Evolutionary conservation across 1,140 invertebrate species (phyloP).

Genomic region (Globodera ellingtonae): DNA sequence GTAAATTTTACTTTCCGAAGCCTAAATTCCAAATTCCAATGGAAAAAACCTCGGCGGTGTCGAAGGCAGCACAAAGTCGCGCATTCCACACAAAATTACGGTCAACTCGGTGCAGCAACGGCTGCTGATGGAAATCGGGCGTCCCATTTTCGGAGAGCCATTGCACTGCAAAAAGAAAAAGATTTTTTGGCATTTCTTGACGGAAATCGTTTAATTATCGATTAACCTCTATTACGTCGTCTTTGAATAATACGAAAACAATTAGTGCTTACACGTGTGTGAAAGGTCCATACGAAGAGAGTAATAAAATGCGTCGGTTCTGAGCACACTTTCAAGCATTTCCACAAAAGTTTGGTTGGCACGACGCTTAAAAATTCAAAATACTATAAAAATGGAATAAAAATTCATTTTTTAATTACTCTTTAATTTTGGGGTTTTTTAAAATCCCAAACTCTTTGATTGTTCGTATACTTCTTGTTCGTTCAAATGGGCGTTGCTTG

Average conservation of each 20-base stretch:
- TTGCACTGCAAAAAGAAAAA: not conserved
- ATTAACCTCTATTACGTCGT: too few relatives aligned
- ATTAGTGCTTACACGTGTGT: conserved; percentile 81
- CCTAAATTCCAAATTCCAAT: too few relatives aligned
- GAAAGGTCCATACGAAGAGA: conserved; percentile 90
- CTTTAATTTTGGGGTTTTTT: too few relatives aligned
- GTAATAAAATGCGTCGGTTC: conserved; percentile 84
- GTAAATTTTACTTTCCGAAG: too few relatives aligned
- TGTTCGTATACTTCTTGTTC: conserved; percentile 75
- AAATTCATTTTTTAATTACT: too few relatives aligned
- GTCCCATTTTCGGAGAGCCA: conserved; percentile 75
- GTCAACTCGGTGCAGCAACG: conserved; percentile 63
- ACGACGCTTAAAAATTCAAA: conserved; percentile 15
- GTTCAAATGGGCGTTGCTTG: conserved; percentile 79
- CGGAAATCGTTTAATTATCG: too few relatives aligned
- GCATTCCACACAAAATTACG: conserved; percentile 26
- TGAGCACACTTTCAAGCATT: conserved; percentile 78
- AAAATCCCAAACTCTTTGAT: not conserved
- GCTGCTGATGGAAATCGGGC: conserved; percentile 77
- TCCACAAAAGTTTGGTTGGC: conserved; percentile 77
- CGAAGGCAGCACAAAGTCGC: conserved; percentile 10
- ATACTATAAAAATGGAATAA: too few relatives aligned
- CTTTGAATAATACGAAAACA: conserved; percentile 63
- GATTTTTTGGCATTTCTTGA: conserved; percentile 1
- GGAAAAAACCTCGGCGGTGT: conserved; percentile 5